Base-by-base conservation (phyloP, 2,888 invertebrate species). In the Mesorhabditis sp. region DNA sequence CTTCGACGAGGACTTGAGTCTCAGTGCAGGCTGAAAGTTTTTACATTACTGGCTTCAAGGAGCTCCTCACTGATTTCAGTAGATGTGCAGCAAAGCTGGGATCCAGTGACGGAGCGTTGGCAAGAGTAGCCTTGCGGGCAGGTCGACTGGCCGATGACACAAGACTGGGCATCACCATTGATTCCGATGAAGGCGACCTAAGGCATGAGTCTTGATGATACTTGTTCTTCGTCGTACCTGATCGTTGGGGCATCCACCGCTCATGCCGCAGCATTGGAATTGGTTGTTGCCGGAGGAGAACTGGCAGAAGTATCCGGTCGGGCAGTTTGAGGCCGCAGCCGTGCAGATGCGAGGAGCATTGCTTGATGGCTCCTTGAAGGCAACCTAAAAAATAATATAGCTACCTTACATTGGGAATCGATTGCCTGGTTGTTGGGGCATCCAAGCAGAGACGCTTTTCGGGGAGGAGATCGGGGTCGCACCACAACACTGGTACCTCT, bases 51-150 rank as follows among this genome's bases (percentile, higher is more conserved):
- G 10, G 13, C 13, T 5, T 13, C 7, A 7, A 28, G 4, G 58
- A 50, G 10, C 41, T 50, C 66, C 73, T 63, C 28, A 74, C 75
- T 69, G 62, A 74, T 72, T 13, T 75, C 78, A 28, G 80, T 78
- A 15, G 82, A 79, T 7, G 84, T 83, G 67, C 84, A 84, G 73
- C 84, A 84, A 64, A 84, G 80, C 71, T 84, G 83, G 6, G 76
- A 67, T n/a, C 84, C 84, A 28, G 72, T 76, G 67, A 80, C 76
- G 65, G 79, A 76, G 62, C 82, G 67, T 68, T 85, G 83, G 72
- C 85, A 85, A 6, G 81, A 81, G 72, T 82, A 85, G 45, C 85
- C 85, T n/a, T 70, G 67, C 45, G 83, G 83, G 68, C 85, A 85
- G 4, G 83, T 83, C 69, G 76, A 76, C 67, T 80, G 80, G 61